Evolutionary conservation across 2,888 invertebrate species (phyloP).

Genomic region (Caenorhabditis auriculariae): DNA sequence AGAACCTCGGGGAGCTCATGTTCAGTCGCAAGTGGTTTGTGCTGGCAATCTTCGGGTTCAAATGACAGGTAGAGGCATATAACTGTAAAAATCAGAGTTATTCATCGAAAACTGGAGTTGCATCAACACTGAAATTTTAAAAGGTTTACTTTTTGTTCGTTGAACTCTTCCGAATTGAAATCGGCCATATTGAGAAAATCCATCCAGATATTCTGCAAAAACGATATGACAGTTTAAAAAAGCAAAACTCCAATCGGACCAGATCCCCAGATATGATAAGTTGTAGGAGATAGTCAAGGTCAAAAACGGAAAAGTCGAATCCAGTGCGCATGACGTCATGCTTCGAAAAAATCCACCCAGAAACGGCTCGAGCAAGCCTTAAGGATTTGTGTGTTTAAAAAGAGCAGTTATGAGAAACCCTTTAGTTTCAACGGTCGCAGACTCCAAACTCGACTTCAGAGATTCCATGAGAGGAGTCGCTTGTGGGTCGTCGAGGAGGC

Average conservation of each 20-base stretch:
- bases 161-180: constrained; percentile 24
- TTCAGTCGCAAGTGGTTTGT: constrained; percentile 6
- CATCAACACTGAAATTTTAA: not conserved
- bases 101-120: not conserved
- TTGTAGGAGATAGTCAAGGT: constrained; percentile 57
- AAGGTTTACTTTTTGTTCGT: constrained; percentile 24
- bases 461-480: constrained; percentile 13
- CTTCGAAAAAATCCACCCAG: constrained; percentile 34
- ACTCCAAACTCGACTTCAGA: constrained; percentile 16
- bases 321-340: constrained; percentile 31
- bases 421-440: constrained; percentile 14
- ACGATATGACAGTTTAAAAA: not conserved
- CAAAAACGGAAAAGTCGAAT: constrained; percentile 47
- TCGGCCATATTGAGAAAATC: constrained; percentile 48
- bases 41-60: constrained; percentile 9
- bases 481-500: constrained; percentile 22
- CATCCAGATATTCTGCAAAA: constrained; percentile 43
- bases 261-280: constrained; percentile 43
- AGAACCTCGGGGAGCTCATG: no score
- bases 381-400: not conserved
- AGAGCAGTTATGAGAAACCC: constrained; percentile 1
- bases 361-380: constrained; percentile 23
- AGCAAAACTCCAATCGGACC: constrained; percentile 3
- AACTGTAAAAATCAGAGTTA: constrained; percentile 15
- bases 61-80: constrained; percentile 33